Evolutionary conservation across 1,140 invertebrate genomes (phyloP).

Genomic region (Solenopsis invicta): DNA sequence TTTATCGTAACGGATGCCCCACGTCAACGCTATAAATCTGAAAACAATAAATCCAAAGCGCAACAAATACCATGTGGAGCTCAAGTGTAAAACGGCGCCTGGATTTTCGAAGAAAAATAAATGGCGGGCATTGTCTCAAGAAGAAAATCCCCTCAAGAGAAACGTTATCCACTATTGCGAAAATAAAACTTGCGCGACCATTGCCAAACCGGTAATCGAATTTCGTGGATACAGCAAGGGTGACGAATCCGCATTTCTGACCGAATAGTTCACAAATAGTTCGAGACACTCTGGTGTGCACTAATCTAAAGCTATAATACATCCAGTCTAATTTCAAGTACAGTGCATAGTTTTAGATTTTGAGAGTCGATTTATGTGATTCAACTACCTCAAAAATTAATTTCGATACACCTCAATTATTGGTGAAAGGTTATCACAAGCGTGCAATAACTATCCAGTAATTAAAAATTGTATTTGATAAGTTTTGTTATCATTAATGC

Average conservation of each 20-base stretch:
- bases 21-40: constrained; percentile 25
- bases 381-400: neutral
- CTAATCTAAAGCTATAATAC: neutral
- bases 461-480: neutral
- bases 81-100: constrained; percentile 36
- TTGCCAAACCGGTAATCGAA: constrained; percentile 58
- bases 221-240: neutral
- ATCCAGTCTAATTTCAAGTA: neutral
- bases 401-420: neutral
- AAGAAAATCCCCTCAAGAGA: constrained; percentile 44
- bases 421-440: neutral
- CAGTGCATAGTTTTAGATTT: neutral
- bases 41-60: constrained; percentile 40
- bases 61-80: constrained; percentile 21
- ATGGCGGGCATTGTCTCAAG: constrained; percentile 54
- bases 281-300: neutral
- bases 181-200: constrained; percentile 46
- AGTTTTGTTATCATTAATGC: neutral
- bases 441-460: neutral
- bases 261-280: constrained; percentile 8
- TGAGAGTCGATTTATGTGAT: neutral
- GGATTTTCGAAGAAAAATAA: constrained; percentile 63
- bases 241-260: constrained; percentile 12
- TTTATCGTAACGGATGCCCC: neutral
- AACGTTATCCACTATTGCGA: constrained; percentile 53